These are phyloP conservation scores for Alectura lathami DNA, from an alignment of 2,113 vertebrate genomes.

Conservation along the genomic window DNA sequence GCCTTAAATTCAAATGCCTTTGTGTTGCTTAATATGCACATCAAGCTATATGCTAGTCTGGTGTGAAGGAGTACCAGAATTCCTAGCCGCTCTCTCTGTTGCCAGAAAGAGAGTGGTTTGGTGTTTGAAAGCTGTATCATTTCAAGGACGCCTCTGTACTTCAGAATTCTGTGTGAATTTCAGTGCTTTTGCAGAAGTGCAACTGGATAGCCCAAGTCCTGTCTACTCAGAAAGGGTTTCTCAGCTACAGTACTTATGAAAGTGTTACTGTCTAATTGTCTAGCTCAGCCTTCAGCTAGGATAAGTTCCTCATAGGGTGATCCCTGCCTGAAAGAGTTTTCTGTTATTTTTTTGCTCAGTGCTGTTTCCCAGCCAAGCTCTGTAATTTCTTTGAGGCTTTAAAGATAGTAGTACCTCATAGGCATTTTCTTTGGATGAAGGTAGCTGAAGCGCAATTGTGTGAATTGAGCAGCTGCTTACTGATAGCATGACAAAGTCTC, in stretches of 20 bases:
- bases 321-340: neutral
- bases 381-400: neutral
- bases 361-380: neutral
- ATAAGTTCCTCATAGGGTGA: neutral
- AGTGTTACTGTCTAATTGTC: neutral
- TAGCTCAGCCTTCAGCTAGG: neutral
- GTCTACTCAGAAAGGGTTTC: neutral
- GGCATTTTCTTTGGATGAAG: neutral
- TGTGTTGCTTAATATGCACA: neutral
- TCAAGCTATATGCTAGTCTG: neutral
- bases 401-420: neutral
- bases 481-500: neutral
- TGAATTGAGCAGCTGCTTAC: neutral
- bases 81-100: neutral
- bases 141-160: neutral
- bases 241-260: neutral
- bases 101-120: neutral
- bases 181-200: neutral
- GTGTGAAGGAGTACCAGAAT: neutral
- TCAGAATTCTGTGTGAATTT: accelerated
- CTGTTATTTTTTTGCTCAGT: neutral
- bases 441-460: neutral
- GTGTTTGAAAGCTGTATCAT: neutral
- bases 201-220: neutral
- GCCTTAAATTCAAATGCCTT: neutral